These are phyloP conservation scores for Alectoris magna DNA, from an alignment of 2,797 vertebrate species.

Conservation along the genomic window DNA sequence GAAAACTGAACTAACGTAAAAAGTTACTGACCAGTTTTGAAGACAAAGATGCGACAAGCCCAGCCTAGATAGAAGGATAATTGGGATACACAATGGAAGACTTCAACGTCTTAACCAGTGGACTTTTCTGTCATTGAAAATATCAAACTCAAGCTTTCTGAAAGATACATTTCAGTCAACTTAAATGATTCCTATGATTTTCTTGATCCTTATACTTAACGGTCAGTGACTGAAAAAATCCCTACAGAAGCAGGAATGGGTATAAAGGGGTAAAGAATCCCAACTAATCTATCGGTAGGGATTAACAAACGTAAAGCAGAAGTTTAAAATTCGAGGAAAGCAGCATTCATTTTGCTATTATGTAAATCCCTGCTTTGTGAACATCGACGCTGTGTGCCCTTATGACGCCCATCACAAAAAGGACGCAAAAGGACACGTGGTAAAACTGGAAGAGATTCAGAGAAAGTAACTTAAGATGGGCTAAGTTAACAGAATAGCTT, in stretches of 20 bases:
- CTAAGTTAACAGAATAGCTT: background rate
- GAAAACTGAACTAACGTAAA: background rate
- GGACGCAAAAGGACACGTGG: background rate
- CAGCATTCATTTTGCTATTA: background rate
- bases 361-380: background rate
- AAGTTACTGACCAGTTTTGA: background rate
- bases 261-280: background rate
- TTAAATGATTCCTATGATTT: too few relatives aligned
- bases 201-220: background rate
- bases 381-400: background rate
- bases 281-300: background rate
- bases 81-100: background rate
- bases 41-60: background rate
- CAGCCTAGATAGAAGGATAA: background rate
- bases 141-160: background rate
- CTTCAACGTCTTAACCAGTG: background rate
- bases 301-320: background rate
- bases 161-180: background rate
- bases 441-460: background rate
- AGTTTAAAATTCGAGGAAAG: background rate
- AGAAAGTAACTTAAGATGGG: background rate
- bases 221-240: background rate
- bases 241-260: background rate
- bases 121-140: background rate
- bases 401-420: background rate